Evolutionary conservation across 1,140 invertebrate species (phyloP).

Genomic region (Dolichoris vasculosae): DNA sequence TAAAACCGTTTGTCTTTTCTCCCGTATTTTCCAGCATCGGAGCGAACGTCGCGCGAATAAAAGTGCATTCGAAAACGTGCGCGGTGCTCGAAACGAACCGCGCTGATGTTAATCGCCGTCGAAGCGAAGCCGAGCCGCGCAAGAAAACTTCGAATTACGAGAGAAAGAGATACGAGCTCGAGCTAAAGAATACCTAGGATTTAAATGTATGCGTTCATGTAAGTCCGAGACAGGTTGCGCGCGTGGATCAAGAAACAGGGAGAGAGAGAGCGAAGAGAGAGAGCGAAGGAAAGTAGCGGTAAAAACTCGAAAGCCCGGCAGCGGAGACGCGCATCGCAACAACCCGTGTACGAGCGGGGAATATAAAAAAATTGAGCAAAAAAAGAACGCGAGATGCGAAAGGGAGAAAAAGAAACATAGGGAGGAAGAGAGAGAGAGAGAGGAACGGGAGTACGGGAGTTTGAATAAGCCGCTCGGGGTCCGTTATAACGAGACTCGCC

Average conservation of each 20-base stretch:
- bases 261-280: background rate
- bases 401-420: background rate
- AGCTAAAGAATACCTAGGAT: background rate
- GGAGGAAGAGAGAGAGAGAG: background rate
- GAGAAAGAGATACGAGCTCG: background rate
- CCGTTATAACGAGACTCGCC: constrained; percentile 71
- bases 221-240: background rate
- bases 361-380: constrained; percentile 34
- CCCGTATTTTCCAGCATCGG: background rate
- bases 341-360: background rate
- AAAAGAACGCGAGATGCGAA: constrained; percentile 40
- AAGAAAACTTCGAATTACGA: background rate
- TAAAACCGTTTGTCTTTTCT: background rate
- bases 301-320: constrained; percentile 27
- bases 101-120: background rate
- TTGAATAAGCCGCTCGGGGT: constrained; percentile 56
- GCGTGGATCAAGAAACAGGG: background rate
- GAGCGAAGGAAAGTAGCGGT: constrained; percentile 40
- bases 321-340: constrained; percentile 38
- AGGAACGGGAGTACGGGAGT: background rate
- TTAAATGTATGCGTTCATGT: background rate
- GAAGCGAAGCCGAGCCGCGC: background rate
- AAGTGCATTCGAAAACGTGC: no score
- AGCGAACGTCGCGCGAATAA: no score
- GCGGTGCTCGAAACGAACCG: no score